phyloP scores from a whole-genome alignment of 2,113 vertebrate genomes.

The Ploceus nigricollis region DNA sequence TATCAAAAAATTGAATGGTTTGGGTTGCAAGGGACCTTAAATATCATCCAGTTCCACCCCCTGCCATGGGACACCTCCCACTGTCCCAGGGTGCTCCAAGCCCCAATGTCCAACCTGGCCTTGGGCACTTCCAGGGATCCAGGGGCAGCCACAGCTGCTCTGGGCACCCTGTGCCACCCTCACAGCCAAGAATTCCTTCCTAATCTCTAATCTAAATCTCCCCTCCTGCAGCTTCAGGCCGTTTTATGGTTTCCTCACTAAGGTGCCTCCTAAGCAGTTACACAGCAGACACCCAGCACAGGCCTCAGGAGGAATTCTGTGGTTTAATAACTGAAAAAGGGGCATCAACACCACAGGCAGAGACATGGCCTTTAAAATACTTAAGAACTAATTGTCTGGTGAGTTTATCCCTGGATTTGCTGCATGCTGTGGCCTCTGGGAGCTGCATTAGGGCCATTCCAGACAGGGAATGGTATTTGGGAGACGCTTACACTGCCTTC shows the following conservation, averaged over 20 bases:
- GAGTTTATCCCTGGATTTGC: neutral
- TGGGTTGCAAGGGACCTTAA: neutral
- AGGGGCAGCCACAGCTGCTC: neutral
- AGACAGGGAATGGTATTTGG: neutral
- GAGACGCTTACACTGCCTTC: neutral
- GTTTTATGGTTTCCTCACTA: neutral
- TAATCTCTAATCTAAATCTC: neutral
- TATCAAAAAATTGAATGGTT: neutral
- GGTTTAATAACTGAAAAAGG: neutral
- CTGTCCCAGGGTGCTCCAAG: neutral
- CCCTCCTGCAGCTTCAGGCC: neutral
- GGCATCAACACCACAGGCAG: neutral
- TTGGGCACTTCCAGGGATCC: neutral
- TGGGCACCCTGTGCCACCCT: neutral
- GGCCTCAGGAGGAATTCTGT: neutral
- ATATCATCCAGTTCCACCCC: neutral
- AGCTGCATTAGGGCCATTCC: neutral
- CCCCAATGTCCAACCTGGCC: rapidly evolving
- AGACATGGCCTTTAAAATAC: neutral
- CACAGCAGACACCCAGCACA: neutral
- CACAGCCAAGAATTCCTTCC: neutral
- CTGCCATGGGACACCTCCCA: neutral
- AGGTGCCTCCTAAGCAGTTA: neutral
- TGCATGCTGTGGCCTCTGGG: neutral
- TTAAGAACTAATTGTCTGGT: neutral